Conservation (phyloP, 2,888 invertebrate genomes). For the Fragum sueziense region DNA sequence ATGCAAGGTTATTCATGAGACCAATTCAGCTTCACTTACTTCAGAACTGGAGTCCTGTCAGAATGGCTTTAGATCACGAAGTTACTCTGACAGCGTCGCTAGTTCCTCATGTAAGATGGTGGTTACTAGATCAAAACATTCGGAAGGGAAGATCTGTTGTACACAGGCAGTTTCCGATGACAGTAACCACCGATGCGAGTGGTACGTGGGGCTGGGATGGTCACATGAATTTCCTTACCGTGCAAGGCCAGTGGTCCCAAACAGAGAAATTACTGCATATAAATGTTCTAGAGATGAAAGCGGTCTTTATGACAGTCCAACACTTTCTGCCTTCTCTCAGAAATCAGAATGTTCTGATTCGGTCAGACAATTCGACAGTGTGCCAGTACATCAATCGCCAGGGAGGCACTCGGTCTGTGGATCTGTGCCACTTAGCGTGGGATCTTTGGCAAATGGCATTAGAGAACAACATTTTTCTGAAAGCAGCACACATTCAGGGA, state of each 20-base stretch:
- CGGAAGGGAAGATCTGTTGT: slow-evolving; percentile 18
- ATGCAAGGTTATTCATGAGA: slow-evolving; percentile 48
- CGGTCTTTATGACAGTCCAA: slow-evolving; percentile 17
- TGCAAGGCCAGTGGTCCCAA: slow-evolving; percentile 38
- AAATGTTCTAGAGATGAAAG: slow-evolving; percentile 39
- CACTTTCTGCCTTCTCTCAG: slow-evolving; percentile 22
- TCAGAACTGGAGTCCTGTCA: slow-evolving; percentile 19
- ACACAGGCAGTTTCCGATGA: background rate
- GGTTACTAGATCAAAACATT: slow-evolving; percentile 35
- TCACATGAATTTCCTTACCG: slow-evolving; percentile 35
- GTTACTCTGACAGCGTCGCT: slow-evolving; percentile 24
- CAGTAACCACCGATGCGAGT: slow-evolving; percentile 35
- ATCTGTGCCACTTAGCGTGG: slow-evolving; percentile 29
- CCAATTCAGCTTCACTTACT: slow-evolving; percentile 37
- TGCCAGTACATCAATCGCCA: slow-evolving; percentile 29
- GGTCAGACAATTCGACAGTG: slow-evolving; percentile 35
- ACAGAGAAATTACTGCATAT: slow-evolving; percentile 35
- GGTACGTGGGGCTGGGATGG: slow-evolving; percentile 39
- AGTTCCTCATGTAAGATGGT: slow-evolving; percentile 22
- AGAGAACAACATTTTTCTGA: slow-evolving; percentile 26
- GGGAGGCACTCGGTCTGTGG: slow-evolving; percentile 31
- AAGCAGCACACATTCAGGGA: slow-evolving; percentile 46
- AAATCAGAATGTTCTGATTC: slow-evolving; percentile 28
- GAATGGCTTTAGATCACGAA: slow-evolving; percentile 4
- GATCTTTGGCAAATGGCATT: slow-evolving; percentile 34